Conservation (phyloP, 30 jellyfish, hydroid and myxozoan genomes). For the Pelagia noctiluca region DNA sequence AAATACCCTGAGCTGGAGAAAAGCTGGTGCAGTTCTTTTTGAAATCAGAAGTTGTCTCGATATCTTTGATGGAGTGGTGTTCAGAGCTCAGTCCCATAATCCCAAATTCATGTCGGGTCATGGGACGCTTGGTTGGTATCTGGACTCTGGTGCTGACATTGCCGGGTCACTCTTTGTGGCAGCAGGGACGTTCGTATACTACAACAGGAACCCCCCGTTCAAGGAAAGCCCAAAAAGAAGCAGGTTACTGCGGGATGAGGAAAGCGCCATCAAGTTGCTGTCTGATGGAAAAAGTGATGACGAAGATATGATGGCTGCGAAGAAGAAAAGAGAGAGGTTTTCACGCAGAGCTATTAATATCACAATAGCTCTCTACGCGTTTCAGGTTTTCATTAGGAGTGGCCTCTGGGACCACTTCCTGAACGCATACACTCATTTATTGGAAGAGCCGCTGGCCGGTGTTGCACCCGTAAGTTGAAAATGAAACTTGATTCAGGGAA, state of each 20-base stretch:
- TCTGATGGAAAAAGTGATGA: constrained; percentile 81
- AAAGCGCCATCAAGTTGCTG: constrained; percentile 78
- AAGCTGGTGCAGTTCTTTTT: constrained; percentile 70
- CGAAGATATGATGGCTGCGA: constrained; percentile 52
- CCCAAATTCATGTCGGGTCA: constrained; percentile 78
- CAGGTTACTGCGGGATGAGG: constrained; percentile 70
- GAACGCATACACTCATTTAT: constrained; percentile 64
- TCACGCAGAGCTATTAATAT: constrained; percentile 78
- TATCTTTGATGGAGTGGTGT: constrained; percentile 90
- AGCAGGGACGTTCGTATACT: constrained; percentile 55
- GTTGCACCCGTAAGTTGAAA: constrained; percentile 83
- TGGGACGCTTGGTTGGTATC: constrained; percentile 90
- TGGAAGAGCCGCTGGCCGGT: constrained; percentile 72
- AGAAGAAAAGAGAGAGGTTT: constrained; percentile 49
- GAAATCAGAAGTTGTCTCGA: constrained; percentile 81
- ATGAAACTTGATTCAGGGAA: too few species aligned
- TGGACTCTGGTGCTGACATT: constrained; percentile 92
- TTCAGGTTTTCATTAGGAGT: constrained; percentile 80
- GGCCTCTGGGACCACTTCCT: constrained; percentile 96
- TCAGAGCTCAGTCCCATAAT: constrained; percentile 74
- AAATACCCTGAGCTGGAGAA: constrained; percentile 64
- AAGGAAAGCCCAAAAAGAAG: constrained; percentile 26
- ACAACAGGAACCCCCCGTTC: constrained; percentile 79
- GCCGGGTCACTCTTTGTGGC: constrained; percentile 80
- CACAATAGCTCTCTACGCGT: constrained; percentile 67